phyloP scores from a whole-genome alignment of 2,113 vertebrate species.

The Strix uralensis region DNA sequence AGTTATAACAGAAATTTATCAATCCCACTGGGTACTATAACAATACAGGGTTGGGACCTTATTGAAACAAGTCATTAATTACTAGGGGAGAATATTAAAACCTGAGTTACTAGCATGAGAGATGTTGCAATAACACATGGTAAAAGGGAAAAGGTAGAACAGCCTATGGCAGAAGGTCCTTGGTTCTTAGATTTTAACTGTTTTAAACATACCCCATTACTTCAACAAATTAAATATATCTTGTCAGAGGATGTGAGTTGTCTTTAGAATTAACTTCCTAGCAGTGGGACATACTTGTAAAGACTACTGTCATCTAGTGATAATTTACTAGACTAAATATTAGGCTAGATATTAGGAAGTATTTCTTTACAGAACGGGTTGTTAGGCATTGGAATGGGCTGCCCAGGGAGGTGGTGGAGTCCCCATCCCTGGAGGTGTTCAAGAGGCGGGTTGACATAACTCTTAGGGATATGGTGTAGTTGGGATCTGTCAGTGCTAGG shows the following conservation, averaged over 20 bases:
- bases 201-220: neutral
- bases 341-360: neutral
- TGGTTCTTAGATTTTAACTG: neutral
- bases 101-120: neutral
- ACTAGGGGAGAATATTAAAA: neutral
- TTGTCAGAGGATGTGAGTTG: neutral
- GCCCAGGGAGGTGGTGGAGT: no score
- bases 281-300: neutral
- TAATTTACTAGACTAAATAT: neutral
- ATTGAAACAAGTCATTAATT: constrained; percentile 1
- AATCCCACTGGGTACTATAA: neutral
- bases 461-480: no score
- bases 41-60: neutral
- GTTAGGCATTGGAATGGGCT: no score
- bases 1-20: neutral
- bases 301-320: neutral
- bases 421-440: no score
- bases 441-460: no score
- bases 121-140: neutral
- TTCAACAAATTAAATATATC: neutral
- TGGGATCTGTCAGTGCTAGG: no score
- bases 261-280: neutral
- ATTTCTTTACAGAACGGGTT: no score
- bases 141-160: neutral
- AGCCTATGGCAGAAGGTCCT: neutral